Conservation (phyloP, 2,888 invertebrate species). For the Nudaria mundana region DNA sequence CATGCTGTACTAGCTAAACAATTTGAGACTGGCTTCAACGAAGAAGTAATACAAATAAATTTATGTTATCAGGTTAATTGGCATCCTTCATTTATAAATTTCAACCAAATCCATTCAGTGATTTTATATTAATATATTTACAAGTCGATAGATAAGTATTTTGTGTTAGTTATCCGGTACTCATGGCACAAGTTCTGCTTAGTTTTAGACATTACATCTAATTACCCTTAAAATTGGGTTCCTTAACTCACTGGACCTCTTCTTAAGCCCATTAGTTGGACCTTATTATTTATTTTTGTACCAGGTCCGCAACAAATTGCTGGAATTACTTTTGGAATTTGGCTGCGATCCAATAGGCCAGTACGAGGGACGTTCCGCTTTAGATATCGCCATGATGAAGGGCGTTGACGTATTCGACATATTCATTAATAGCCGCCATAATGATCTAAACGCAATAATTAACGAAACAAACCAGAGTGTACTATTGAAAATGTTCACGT, state of each 20-base stretch:
- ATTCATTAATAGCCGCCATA: constrained; percentile 50
- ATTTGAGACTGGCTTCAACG: constrained; percentile 43
- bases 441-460: constrained; percentile 55
- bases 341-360: constrained; percentile 45
- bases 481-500: constrained; percentile 57
- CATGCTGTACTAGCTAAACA: constrained; percentile 54
- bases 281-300: constrained; percentile 10
- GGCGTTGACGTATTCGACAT: constrained; percentile 44
- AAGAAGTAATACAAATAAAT: too few relatives aligned
- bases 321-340: constrained; percentile 55
- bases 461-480: constrained; percentile 55
- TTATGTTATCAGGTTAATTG: too few relatives aligned
- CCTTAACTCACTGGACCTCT: too few relatives aligned
- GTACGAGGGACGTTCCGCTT: constrained; percentile 54
- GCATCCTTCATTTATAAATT: too few relatives aligned
- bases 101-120: too few relatives aligned
- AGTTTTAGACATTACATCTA: too few relatives aligned
- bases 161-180: too few relatives aligned
- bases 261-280: too few relatives aligned
- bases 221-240: too few relatives aligned
- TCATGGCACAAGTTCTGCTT: too few relatives aligned
- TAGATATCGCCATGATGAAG: constrained; percentile 51
- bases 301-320: constrained; percentile 45
- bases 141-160: too few relatives aligned
- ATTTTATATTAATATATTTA: too few relatives aligned